Conservation (phyloP, 1,140 invertebrate species). For the Diabrotica undecimpunctata region DNA sequence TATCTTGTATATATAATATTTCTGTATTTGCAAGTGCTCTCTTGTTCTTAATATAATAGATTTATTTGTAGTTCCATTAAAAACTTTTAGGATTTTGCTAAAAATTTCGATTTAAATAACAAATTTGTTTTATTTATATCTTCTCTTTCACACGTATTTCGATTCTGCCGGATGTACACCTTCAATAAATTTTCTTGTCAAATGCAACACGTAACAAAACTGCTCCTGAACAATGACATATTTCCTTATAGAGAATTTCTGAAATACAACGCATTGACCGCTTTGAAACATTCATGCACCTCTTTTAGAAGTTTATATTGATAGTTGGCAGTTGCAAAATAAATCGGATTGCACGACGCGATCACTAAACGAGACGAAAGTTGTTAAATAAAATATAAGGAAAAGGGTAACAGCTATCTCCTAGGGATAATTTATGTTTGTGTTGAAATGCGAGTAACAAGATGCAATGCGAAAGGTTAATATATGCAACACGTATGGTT, state of each 20-base stretch:
- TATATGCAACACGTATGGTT: not conserved
- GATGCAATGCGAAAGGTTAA: not conserved
- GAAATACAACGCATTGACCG: not conserved
- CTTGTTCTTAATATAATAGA: too few species aligned
- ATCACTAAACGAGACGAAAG: not conserved
- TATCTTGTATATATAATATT: too few species aligned
- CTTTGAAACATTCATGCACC: not conserved
- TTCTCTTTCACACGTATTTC: too few species aligned
- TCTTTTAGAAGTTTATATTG: not conserved
- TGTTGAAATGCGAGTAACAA: not conserved
- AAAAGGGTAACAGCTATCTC: not conserved
- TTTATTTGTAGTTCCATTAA: too few species aligned
- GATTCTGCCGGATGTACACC: too few species aligned
- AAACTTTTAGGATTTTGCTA: too few species aligned
- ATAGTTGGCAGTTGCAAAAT: not conserved
- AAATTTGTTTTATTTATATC: too few species aligned
- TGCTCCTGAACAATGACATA: not conserved
- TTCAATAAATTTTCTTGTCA: not conserved
- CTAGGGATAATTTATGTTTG: not conserved
- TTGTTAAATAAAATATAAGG: slow-evolving; percentile 3
- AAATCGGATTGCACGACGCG: slow-evolving; percentile 1
- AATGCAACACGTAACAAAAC: not conserved
- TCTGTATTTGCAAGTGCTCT: too few species aligned
- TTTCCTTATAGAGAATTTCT: not conserved
- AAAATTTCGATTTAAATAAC: too few species aligned